These are phyloP conservation scores for Hypanus sabinus DNA, from an alignment of 2,113 vertebrate species.

Conservation along the genomic window DNA sequence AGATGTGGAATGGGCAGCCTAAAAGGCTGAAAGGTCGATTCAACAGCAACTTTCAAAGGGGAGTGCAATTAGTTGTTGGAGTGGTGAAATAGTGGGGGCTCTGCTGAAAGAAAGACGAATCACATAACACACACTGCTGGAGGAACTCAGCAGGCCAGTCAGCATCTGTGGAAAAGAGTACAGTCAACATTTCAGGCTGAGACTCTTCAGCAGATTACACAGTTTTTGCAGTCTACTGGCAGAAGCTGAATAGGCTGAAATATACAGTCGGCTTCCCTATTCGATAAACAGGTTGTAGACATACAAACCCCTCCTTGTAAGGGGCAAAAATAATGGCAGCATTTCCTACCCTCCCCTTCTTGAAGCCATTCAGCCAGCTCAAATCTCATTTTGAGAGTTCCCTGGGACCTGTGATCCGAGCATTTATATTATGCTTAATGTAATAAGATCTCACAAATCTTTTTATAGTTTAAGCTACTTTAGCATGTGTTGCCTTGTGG, in stretches of 20 bases:
- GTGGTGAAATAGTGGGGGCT: neutral
- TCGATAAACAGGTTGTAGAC: neutral
- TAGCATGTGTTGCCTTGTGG: neutral
- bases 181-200: no score
- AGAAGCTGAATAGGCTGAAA: neutral
- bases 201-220: neutral
- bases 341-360: neutral
- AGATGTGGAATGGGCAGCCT: neutral
- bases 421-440: conserved; percentile 18
- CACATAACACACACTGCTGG: no score
- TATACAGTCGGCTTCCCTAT: neutral
- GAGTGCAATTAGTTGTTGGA: neutral
- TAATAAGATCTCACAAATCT: conserved; percentile 25
- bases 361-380: neutral
- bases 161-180: no score
- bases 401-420: neutral
- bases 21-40: neutral
- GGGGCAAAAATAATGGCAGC: neutral
- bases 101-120: neutral
- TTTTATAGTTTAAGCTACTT: conserved; percentile 33
- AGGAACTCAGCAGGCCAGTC: no score
- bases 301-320: neutral
- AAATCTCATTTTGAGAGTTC: neutral
- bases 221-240: neutral
- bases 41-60: neutral